These are phyloP conservation scores for Copidosoma floridanum DNA, from an alignment of 1,140 invertebrate genomes.

Conservation along the genomic window DNA sequence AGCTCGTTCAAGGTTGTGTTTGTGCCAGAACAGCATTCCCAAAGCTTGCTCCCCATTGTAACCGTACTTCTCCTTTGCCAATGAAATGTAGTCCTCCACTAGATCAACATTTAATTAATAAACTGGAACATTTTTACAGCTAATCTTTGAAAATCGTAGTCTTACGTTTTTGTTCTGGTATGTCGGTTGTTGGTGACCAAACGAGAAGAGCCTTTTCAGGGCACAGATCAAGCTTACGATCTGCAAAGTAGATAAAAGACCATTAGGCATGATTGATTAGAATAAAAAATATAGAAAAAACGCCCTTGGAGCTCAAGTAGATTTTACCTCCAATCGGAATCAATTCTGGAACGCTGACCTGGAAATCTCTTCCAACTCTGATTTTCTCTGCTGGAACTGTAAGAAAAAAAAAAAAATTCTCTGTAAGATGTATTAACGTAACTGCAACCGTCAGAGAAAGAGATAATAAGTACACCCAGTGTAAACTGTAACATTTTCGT, in stretches of 20 bases:
- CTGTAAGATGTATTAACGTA: no score
- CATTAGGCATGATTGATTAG: no score
- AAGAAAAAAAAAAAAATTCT: conserved; percentile 20
- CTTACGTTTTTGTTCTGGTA: conserved; percentile 83
- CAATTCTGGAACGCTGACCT: conserved; percentile 84
- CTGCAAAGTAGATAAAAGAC: conserved; percentile 38
- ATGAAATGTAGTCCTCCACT: conserved; percentile 93
- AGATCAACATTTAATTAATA: conserved; percentile 37
- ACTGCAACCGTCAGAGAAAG: no score
- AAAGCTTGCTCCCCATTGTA: conserved; percentile 97
- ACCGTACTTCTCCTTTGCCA: conserved; percentile 97
- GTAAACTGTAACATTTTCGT: no score
- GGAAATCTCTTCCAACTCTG: conserved; percentile 89
- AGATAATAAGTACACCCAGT: no score
- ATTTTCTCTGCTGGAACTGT: conserved; percentile 84
- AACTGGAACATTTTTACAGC: background rate
- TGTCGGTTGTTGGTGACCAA: conserved; percentile 89
- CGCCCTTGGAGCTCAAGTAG: background rate
- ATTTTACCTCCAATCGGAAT: conserved; percentile 60
- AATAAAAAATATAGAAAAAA: background rate
- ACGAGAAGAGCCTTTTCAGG: conserved; percentile 87
- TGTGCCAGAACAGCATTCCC: conserved; percentile 98
- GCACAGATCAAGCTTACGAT: conserved; percentile 48
- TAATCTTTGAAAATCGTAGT: conserved; percentile 9
- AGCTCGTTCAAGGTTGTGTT: conserved; percentile 91